These are phyloP conservation scores for Aricia agestis DNA, from an alignment of 1,140 invertebrate species.

Conservation along the genomic window DNA sequence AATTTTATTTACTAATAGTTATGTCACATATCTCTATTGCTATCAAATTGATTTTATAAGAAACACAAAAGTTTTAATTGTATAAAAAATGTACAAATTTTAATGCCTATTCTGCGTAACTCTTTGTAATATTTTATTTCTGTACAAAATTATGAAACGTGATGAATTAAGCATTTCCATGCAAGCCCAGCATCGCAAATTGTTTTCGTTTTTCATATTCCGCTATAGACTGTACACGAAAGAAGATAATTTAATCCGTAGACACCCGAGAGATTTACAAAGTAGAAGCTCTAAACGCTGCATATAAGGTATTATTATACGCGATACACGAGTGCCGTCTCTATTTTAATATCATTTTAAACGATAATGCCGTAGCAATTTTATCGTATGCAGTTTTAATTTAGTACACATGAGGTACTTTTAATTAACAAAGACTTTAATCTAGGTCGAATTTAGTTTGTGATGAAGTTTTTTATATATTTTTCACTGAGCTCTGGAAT, in stretches of 20 bases:
- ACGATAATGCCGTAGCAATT: background rate
- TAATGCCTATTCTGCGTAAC: background rate
- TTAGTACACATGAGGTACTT: background rate
- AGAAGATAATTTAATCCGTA: conserved; percentile 61
- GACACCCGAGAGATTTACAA: conserved; percentile 47
- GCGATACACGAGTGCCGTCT: conserved; percentile 4
- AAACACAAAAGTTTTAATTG: too few species aligned
- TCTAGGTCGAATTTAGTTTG: background rate
- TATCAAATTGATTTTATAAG: too few species aligned
- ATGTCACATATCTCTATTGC: too few species aligned
- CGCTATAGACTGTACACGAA: conserved; percentile 41
- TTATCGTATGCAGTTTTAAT: background rate
- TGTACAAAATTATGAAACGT: background rate
- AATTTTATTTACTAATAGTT: too few species aligned
- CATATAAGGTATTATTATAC: conserved; percentile 35
- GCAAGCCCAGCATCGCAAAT: background rate
- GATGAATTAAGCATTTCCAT: conserved; percentile 1
- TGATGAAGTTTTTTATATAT: background rate
- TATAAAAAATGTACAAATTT: background rate
- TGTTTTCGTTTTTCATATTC: conserved; percentile 27
- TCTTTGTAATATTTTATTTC: background rate
- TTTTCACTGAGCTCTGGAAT: too few species aligned
- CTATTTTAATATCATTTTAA: background rate
- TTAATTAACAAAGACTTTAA: background rate
- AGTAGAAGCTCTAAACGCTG: conserved; percentile 30